These are phyloP conservation scores for Amitus sp. DNA, from an alignment of 2,888 invertebrate genomes.

Conservation along the genomic window DNA sequence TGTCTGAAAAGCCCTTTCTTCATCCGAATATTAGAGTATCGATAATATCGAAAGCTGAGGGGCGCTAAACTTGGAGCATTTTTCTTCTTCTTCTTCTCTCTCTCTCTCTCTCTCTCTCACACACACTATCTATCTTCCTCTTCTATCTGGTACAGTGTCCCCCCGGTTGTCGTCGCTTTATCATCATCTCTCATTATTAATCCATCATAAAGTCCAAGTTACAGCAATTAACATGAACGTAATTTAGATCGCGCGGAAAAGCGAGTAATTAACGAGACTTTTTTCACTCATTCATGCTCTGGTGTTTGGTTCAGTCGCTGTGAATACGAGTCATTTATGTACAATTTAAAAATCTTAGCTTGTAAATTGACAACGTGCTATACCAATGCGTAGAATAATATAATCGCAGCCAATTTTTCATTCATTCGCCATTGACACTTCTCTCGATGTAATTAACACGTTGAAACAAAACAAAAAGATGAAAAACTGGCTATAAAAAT, in stretches of 20 bases:
- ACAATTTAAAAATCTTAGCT: neutral
- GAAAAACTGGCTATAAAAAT: slow-evolving; percentile 19
- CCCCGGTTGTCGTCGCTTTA: neutral
- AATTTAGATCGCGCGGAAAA: neutral
- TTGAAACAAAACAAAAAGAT: neutral
- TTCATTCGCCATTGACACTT: neutral
- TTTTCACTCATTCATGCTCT: neutral
- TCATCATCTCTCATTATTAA: slow-evolving; percentile 2
- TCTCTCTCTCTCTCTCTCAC: neutral
- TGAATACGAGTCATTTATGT: slow-evolving; percentile 3
- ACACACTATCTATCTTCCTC: neutral
- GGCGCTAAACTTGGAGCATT: slow-evolving; percentile 16
- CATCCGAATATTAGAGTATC: slow-evolving; percentile 20
- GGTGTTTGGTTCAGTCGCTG: slow-evolving; percentile 5
- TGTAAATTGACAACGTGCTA: slow-evolving; percentile 34
- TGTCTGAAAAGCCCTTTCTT: slow-evolving; percentile 27
- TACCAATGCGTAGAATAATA: slow-evolving; percentile 31
- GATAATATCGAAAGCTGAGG: slow-evolving; percentile 27
- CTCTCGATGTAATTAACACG: neutral
- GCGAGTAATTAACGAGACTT: neutral
- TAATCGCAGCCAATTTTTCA: slow-evolving; percentile 1
- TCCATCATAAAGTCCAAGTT: slow-evolving; percentile 20
- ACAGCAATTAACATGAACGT: slow-evolving; percentile 2
- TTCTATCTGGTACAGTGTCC: neutral
- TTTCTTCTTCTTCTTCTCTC: neutral